Evolutionary conservation across 1,140 invertebrate species (phyloP), one percentile per base, ranked within the genome.

Genomic region (Pseudomyrmex sp.): DNA sequence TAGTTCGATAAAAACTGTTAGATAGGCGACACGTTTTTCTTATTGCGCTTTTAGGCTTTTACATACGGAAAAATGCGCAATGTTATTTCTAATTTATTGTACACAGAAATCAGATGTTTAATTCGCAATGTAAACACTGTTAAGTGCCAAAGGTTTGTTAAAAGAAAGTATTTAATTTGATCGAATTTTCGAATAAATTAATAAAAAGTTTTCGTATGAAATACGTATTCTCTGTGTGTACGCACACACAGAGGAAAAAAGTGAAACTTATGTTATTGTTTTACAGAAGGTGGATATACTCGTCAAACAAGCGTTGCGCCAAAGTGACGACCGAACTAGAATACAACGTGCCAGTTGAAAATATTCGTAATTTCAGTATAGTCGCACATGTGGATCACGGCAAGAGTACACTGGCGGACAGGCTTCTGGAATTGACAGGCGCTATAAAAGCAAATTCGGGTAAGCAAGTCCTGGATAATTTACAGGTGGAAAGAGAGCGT

Each of bases 341-440:
- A 5, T 89, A 92, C 50, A 74, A 93, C 44, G 93, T 93, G 9
- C 96, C 97, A 3, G 91, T 96, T 65, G 96, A 97, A 82, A 96
- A 96, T 83, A 98, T 99, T 50, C 95, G 98, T 58, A 99, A 99
- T 93, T 99, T 99, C 91, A 97, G 98, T 93, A 99, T 99, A 86
- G 98, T 99, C 82, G 99, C 99, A 52, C 99, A 99, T 95, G 97
- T 99, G 15, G 99, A 99, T 94, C 99, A 99, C 95, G 99, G 99
- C 0, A 99, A 99, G 95, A 98, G 98, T 92, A 99, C 99, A 8
- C 93, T 99, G 82, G 98, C 99, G 1, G 99, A 99, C 94, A 94
- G 99, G 79, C 93, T 99, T 5, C 92, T 99, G 15, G 98, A 99
- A 96, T 93, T 98, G 63, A 99, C 98, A 62, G 98, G 98, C 35